Conservation (phyloP, 2,888 invertebrate species). For the Cancer borealis region DNA sequence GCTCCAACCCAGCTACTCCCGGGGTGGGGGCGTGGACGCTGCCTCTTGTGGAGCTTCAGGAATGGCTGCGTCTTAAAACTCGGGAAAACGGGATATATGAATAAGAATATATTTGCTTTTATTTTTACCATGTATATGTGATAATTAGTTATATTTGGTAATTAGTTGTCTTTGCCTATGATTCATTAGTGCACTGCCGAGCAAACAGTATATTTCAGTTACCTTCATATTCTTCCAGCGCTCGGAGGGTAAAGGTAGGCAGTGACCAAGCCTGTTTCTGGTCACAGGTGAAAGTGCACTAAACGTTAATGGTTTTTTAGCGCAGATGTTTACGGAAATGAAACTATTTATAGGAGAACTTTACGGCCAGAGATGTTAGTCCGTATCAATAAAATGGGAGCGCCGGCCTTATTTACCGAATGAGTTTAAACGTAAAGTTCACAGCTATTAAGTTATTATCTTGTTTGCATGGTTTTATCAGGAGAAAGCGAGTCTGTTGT, state of each 20-base stretch:
- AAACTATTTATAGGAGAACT: neutral
- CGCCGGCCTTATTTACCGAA: neutral
- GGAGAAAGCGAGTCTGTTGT: neutral
- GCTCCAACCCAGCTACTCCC: neutral
- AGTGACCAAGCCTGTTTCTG: neutral
- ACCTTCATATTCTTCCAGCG: neutral
- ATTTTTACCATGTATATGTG: neutral
- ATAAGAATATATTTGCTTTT: neutral
- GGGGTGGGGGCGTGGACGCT: neutral
- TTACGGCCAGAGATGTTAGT: neutral
- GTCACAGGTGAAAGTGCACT: neutral
- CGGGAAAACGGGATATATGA: neutral
- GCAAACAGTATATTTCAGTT: neutral
- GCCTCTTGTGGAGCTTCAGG: neutral
- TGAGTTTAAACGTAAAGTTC: neutral
- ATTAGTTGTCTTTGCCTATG: neutral
- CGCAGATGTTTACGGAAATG: neutral
- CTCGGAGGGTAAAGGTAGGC: neutral
- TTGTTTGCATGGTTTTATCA: neutral
- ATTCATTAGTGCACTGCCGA: neutral
- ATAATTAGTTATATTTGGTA: neutral
- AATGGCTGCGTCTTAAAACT: neutral
- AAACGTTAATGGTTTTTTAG: neutral
- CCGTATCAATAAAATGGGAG: neutral
- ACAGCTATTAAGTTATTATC: neutral